Base-by-base conservation (phyloP, 2,888 invertebrate genomes). In the Drosophila prolongata region DNA sequence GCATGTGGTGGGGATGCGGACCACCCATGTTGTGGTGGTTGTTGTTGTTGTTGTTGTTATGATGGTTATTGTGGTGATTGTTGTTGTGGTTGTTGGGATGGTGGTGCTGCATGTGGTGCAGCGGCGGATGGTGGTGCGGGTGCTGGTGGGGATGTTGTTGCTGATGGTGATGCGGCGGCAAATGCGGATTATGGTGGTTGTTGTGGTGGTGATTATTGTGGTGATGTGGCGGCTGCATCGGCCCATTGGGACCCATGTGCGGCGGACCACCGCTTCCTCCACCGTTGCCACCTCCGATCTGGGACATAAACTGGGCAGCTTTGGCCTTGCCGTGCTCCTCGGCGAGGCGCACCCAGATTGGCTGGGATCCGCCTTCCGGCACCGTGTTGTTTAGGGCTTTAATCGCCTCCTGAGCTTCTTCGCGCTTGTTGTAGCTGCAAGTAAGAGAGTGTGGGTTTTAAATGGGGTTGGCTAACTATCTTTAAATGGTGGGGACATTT, bases 381-480 rank as follows among this genome's bases (percentile, higher is more conserved):
- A 97, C 95, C 68, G 95, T 95, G 77, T 97, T 97, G 91, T 98
- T 97, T 74, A 98, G 93, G 67, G 95, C 95, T 40, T 95, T 95
- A 88, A 98, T 98, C 68, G 98, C 98, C 77, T 96, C 96, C 90
- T 97, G 96, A 9, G 98, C 98, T 91, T 98, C 97, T 90, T 97
- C 96, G 56, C 97, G 95, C 87, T 96, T 96, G 84, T 97, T 96
- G 91, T 94, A 98, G 92, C 97, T 97, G 35, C 14, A 56, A 58
- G n/a, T 6, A 5, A 35, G 34, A 16, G 6, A 30, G 46, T 10
- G 10, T 27, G 8, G 14, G 27, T 14, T 27, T 46, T 13, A 46
- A 27, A 27, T 24, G 4, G 0, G 4, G 24, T 24, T 24, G 24
- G 24, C 24, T 30, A 9, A 30, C 6, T 30, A 30, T 8, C 30